phyloP scores from a whole-genome alignment of 2,113 vertebrate species.

The Synchiropus splendidus region DNA sequence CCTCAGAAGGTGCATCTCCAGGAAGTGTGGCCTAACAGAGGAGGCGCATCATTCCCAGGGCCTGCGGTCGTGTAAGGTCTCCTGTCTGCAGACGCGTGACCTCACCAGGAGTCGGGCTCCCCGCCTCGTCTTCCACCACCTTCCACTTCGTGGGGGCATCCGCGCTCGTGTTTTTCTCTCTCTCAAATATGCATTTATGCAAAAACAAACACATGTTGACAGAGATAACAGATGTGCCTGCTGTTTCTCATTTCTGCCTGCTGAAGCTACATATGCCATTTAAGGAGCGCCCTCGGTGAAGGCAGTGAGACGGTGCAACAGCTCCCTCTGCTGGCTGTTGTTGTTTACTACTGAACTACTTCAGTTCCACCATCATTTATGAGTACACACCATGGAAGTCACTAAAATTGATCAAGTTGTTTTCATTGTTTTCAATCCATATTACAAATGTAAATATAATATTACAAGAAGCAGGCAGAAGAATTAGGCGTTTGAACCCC shows the following conservation, averaged over 20 bases:
- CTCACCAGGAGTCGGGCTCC: slow-evolving; percentile 1
- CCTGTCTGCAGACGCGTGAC: slow-evolving; percentile 5
- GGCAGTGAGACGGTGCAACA: slow-evolving; percentile 20
- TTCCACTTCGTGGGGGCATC: not conserved
- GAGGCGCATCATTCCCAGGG: slow-evolving; percentile 13
- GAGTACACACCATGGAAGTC: too few species aligned
- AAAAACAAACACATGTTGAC: not conserved
- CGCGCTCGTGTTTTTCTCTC: not conserved
- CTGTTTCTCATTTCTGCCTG: not conserved
- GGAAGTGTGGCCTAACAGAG: slow-evolving; percentile 32
- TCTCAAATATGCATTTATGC: not conserved
- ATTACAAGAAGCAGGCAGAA: too few species aligned
- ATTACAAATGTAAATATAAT: too few species aligned
- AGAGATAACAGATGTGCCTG: not conserved
- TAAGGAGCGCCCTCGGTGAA: not conserved
- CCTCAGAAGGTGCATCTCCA: slow-evolving; percentile 24
- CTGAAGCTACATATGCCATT: not conserved
- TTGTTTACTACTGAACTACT: not conserved
- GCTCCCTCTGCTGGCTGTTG: slow-evolving; percentile 28
- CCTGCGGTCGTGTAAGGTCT: slow-evolving; percentile 13
- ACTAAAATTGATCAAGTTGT: too few species aligned
- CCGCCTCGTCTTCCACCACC: not conserved
- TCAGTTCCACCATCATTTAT: too few species aligned
- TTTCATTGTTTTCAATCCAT: too few species aligned
- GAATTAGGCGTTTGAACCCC: too few species aligned